Evolutionary conservation across 2,888 invertebrate genomes (phyloP).

Genomic region (Euplagia quadripunctaria): DNA sequence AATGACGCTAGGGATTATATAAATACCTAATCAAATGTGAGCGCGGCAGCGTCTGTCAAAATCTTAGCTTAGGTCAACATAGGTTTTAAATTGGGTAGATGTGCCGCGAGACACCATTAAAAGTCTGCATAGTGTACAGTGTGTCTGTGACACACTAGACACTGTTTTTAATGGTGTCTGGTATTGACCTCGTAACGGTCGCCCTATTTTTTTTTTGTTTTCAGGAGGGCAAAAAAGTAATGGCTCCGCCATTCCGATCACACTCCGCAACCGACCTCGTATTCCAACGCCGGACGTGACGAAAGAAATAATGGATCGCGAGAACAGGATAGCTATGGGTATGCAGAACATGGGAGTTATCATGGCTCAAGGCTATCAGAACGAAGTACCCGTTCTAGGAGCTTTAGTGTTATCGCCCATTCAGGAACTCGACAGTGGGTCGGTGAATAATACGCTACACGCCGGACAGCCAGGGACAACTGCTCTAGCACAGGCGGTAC

Average conservation of each 20-base stretch:
- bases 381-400: constrained; percentile 91
- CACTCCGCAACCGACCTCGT: constrained; percentile 93
- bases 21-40: too few species aligned
- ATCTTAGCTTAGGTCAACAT: not conserved
- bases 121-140: too few species aligned
- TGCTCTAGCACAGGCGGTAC: constrained; percentile 92
- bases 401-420: constrained; percentile 93
- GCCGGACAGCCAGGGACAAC: constrained; percentile 92
- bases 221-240: constrained; percentile 90
- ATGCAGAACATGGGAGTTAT: constrained; percentile 89
- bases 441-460: constrained; percentile 91
- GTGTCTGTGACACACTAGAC: too few species aligned
- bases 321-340: constrained; percentile 88
- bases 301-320: constrained; percentile 92
- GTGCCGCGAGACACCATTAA: too few species aligned
- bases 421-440: constrained; percentile 93
- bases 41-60: not conserved
- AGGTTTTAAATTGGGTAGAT: too few species aligned
- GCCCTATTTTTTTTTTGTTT: constrained; percentile 4
- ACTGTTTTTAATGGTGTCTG: not conserved
- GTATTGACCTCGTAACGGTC: not conserved
- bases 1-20: not conserved
- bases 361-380: constrained; percentile 89
- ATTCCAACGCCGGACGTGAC: constrained; percentile 96
- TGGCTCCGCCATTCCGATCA: constrained; percentile 89